Evolutionary conservation across 2,797 vertebrate species (phyloP).

Genomic region (Gouania willdenowi): DNA sequence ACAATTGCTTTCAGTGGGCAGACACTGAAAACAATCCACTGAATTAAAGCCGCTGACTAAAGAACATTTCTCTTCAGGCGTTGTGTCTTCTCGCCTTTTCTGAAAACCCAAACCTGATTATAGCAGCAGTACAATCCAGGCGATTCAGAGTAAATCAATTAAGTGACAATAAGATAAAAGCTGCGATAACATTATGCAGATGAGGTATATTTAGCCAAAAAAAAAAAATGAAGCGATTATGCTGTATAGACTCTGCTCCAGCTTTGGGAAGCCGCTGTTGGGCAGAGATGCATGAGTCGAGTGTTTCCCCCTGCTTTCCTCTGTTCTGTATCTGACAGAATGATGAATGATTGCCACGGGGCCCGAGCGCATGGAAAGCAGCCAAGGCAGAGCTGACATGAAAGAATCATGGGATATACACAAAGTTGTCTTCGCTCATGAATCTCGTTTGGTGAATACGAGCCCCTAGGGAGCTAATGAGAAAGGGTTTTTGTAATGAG

Average conservation of each 20-base stretch:
- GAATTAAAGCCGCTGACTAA: conserved; percentile 17
- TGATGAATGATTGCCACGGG: conserved; percentile 55
- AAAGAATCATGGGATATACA: conserved; percentile 45
- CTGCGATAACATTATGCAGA: conserved; percentile 53
- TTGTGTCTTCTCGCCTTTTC: conserved; percentile 43
- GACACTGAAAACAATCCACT: conserved; percentile 35
- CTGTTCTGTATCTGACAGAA: conserved; percentile 33
- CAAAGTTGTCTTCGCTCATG: conserved; percentile 25
- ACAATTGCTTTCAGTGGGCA: conserved; percentile 27
- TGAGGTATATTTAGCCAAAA: conserved; percentile 51
- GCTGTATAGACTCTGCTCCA: conserved; percentile 24
- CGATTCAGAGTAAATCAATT: conserved; percentile 52
- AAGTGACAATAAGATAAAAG: conserved; percentile 43
- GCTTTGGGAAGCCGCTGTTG: conserved; percentile 36
- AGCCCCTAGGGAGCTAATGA: no score
- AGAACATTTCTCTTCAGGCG: conserved; percentile 26
- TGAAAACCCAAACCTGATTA: conserved; percentile 53
- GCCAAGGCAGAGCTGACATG: conserved; percentile 39
- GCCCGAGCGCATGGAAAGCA: conserved; percentile 20
- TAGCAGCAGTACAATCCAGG: conserved; percentile 29
- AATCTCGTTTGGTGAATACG: conserved; percentile 2
- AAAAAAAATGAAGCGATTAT: conserved; percentile 52
- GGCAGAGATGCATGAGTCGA: conserved; percentile 36
- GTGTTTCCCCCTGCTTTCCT: conserved; percentile 1
- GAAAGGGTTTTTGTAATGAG: no score